Percentiles rank a stretch among this genome's conserved stretches.
These are phyloP conservation scores for Aleiodes alternator DNA, from an alignment of 2,888 invertebrate genomes.

Conservation along the genomic window DNA sequence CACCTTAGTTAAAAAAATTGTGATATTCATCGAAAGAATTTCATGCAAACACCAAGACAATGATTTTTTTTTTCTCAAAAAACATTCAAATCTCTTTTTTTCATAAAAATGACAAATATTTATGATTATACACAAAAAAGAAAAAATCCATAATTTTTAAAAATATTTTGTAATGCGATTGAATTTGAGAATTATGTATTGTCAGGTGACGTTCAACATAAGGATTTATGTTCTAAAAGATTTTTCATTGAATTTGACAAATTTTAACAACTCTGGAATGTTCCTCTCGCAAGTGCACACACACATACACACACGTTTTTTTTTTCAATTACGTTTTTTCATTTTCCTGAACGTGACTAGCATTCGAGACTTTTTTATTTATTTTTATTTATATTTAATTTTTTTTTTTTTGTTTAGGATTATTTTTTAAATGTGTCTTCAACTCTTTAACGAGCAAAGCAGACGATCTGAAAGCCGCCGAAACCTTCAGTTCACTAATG, in stretches of 20 bases:
- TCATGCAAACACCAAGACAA: background rate
- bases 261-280: conserved; percentile 24
- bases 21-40: conserved; percentile 1
- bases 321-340: conserved; percentile 40
- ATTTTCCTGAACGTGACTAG: conserved; percentile 52
- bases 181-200: conserved; percentile 29
- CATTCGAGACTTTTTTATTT: conserved; percentile 40
- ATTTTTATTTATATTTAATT: background rate
- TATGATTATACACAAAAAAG: conserved; percentile 18
- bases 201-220: conserved; percentile 26
- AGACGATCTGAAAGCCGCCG: conserved; percentile 23
- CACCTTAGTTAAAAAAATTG: background rate
- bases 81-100: conserved; percentile 16
- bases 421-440: conserved; percentile 8
- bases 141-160: conserved; percentile 2
- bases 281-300: conserved; percentile 14
- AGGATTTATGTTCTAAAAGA: conserved; percentile 15
- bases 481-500: conserved; percentile 14
- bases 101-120: background rate
- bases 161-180: background rate
- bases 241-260: background rate
- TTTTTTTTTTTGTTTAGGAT: background rate
- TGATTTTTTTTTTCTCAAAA: background rate
- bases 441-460: conserved; percentile 33
- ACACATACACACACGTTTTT: background rate